phyloP scores from a whole-genome alignment of 2,113 vertebrate species.

The Brachionichthys hirsutus region DNA sequence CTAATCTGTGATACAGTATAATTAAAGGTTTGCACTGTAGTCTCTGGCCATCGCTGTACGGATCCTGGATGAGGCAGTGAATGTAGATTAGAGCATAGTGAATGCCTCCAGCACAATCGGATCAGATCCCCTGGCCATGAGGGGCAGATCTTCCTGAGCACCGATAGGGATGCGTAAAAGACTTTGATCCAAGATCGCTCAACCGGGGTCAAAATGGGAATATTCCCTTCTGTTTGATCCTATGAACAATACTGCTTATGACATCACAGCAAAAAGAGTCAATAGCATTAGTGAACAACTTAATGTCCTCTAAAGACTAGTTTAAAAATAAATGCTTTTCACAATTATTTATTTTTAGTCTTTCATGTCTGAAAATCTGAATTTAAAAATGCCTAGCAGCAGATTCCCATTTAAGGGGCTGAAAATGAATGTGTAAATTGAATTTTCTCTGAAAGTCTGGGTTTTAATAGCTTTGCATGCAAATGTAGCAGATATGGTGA shows the following conservation, averaged over 20 bases:
- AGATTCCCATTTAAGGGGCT: no score
- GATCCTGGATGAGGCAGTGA: background rate
- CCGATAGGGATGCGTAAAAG: conserved; percentile 1
- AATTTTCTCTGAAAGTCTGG: no score
- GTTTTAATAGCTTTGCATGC: no score
- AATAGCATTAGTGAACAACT: background rate
- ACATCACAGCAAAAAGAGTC: background rate
- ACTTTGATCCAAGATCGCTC: no score
- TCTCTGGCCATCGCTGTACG: background rate
- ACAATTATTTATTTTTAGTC: no score
- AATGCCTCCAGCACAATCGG: background rate
- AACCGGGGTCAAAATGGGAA: no score
- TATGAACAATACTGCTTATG: background rate
- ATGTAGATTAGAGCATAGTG: background rate
- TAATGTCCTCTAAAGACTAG: background rate
- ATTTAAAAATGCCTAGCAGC: no score
- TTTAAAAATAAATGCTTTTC: background rate
- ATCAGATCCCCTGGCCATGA: conserved; percentile 11
- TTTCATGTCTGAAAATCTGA: no score
- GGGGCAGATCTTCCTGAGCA: conserved; percentile 7
- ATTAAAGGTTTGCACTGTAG: conserved; percentile 23
- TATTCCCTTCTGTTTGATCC: conserved; percentile 9
- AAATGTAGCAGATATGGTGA: no score
- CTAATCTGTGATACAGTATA: conserved; percentile 11
- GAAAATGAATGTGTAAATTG: no score